A percentile compares a stretch with the other conserved stretches of the same genome.
These are phyloP conservation scores for Cephus sareptanus DNA, from an alignment of 2,888 invertebrate genomes.

Conservation along the genomic window DNA sequence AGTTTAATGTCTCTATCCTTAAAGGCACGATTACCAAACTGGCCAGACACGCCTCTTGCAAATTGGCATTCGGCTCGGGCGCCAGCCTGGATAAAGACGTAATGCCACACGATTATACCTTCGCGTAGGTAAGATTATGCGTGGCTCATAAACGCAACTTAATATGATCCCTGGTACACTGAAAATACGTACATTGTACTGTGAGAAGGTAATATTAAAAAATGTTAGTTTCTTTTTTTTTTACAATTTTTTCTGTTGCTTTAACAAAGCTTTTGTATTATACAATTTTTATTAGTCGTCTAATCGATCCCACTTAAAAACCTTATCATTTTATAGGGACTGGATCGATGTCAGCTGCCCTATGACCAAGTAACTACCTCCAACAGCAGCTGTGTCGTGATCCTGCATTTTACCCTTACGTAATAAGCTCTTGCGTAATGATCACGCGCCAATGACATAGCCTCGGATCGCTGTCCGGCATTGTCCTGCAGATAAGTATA, in stretches of 20 bases:
- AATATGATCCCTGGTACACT: conserved; percentile 15
- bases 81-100: conserved; percentile 29
- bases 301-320: too few relatives aligned
- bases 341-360: conserved; percentile 4
- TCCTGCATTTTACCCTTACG: conserved; percentile 28
- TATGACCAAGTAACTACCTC: conserved; percentile 30
- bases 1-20: conserved; percentile 35
- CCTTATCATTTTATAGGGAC: too few relatives aligned
- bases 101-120: conserved; percentile 34
- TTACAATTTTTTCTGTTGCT: too few relatives aligned
- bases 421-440: conserved; percentile 35
- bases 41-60: conserved; percentile 33
- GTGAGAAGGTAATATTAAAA: too few relatives aligned
- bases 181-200: too few relatives aligned
- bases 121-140: conserved; percentile 41
- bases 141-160: conserved; percentile 25
- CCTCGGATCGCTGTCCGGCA: conserved; percentile 28
- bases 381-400: conserved; percentile 29
- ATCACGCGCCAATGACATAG: conserved; percentile 23
- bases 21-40: conserved; percentile 23
- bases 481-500: conserved; percentile 40
- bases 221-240: too few relatives aligned
- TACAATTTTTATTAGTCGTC: too few relatives aligned
- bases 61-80: conserved; percentile 23
- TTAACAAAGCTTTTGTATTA: too few relatives aligned